phyloP scores from a whole-genome alignment of 2,113 vertebrate species.

The Anolis carolinensis region DNA sequence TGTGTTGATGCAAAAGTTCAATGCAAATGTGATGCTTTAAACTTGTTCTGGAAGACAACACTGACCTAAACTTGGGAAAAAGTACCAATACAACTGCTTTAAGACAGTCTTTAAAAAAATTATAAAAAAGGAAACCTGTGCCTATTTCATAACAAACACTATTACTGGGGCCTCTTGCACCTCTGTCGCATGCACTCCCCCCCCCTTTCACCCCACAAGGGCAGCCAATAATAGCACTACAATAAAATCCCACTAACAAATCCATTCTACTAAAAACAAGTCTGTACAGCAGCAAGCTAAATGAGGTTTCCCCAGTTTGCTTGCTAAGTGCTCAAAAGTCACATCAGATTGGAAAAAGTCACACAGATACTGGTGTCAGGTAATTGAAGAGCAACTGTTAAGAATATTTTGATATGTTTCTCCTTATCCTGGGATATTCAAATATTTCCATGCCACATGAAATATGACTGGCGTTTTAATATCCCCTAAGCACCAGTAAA shows the following conservation, averaged over 20 bases:
- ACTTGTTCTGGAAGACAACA: conserved; percentile 84
- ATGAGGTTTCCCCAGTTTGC: conserved; percentile 70
- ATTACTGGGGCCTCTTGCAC: conserved; percentile 68
- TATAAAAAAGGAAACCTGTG: conserved; percentile 70
- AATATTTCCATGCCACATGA: conserved; percentile 21
- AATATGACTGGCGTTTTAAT: conserved; percentile 16
- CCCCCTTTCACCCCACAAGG: conserved; percentile 55
- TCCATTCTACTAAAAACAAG: conserved; percentile 66
- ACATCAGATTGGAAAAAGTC: conserved; percentile 53
- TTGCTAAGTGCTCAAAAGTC: conserved; percentile 71
- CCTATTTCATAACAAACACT: conserved; percentile 73
- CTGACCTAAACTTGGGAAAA: conserved; percentile 78
- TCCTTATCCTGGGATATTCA: conserved; percentile 40
- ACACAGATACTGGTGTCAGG: conserved; percentile 30
- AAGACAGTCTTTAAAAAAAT: conserved; percentile 70
- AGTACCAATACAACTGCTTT: conserved; percentile 78
- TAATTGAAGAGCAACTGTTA: conserved; percentile 38
- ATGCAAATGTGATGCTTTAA: conserved; percentile 78
- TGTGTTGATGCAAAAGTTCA: conserved; percentile 70
- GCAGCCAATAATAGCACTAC: conserved; percentile 67
- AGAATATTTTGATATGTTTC: conserved; percentile 29
- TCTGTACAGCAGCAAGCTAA: conserved; percentile 69
- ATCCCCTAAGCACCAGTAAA: neutral
- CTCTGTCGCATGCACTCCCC: conserved; percentile 63
- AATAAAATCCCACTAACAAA: conserved; percentile 63